Base-by-base conservation (phyloP, 2,113 vertebrate species). In the Notarius quadriscutis region DNA sequence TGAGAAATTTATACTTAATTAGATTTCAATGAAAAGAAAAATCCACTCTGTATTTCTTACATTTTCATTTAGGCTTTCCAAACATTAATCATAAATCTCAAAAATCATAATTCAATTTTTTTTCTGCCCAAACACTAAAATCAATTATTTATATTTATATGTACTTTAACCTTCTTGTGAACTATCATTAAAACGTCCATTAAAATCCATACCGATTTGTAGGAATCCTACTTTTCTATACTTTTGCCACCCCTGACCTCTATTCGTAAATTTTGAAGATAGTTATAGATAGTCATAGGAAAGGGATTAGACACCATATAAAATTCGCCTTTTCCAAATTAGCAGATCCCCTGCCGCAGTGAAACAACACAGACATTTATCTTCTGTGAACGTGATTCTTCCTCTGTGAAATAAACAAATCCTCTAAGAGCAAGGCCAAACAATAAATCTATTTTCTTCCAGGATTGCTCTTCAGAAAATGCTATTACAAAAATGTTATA, bases 291-390 rank as follows among this genome's bases (percentile, higher is more conserved):
- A 30, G 67, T 51, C 58, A 50, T 50, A 63, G n/a, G 57, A 84
- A 60, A 41, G 20, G 25, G 41, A 50, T n/a, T 27, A 48, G 34
- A 85, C 30, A 50, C 34, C 55, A 77, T 30, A 41, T 34, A 10
- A 50, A 41, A 25, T 50, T 74, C 1, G 6, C 53, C 14, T 75
- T 83, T 78, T 51, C 53, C 57, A 78, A 9, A 50, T 48, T 11
- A 41, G 15, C 17, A 80, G 7, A 55, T 58, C 12, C 27, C 27
- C 4, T 12, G 18, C 53, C 1, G 27, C 69, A 77, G 22, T 63
- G 41, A 25, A 78, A 78, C 75, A 85, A 18, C 18, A 60, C 72
- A 78, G 57, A 65, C 17, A 30, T 62, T 62, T 51, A 27, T 84
- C 48, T 57, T 27, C 27, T 17, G 27, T 65, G 62, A 65, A 65